phyloP scores from a whole-genome alignment of 1,140 invertebrate genomes.

The Globodera ellingtonae region DNA sequence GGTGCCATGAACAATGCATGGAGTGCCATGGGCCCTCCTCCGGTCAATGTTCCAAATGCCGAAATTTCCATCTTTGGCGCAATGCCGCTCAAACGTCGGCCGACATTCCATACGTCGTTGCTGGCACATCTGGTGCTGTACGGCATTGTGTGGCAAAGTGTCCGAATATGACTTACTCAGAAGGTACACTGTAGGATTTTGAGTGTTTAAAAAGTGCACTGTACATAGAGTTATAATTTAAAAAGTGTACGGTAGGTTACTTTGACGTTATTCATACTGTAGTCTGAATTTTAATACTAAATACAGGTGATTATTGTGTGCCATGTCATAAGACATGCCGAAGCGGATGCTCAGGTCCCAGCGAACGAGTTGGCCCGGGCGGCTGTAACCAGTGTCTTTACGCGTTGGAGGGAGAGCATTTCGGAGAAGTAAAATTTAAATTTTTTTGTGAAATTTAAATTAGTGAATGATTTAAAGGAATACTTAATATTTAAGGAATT shows the following conservation, averaged over 20 bases:
- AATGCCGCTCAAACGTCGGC: slow-evolving; percentile 1
- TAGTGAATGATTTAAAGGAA: no score
- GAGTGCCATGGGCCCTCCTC: slow-evolving; percentile 35
- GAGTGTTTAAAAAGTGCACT: no score
- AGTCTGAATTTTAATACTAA: no score
- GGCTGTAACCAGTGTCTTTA: slow-evolving; percentile 50
- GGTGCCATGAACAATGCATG: slow-evolving; percentile 36
- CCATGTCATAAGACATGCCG: slow-evolving; percentile 43
- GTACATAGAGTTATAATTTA: no score
- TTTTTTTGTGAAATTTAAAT: not conserved
- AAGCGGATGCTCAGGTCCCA: slow-evolving; percentile 40
- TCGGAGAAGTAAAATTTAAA: not conserved
- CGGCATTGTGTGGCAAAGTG: slow-evolving; percentile 38
- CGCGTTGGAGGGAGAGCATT: slow-evolving; percentile 24
- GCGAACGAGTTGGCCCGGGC: slow-evolving; percentile 27
- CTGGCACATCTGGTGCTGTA: not conserved
- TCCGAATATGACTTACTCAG: slow-evolving; percentile 38
- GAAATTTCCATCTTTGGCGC: slow-evolving; percentile 31
- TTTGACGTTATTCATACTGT: no score
- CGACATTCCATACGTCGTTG: slow-evolving; percentile 3
- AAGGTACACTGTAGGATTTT: not conserved
- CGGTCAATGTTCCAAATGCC: slow-evolving; percentile 40
- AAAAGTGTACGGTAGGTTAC: no score
- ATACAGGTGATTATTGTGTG: slow-evolving; percentile 25
- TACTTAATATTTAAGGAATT: no score